Conservation (phyloP, 2,113 vertebrate species). For the Menura novaehollandiae region DNA sequence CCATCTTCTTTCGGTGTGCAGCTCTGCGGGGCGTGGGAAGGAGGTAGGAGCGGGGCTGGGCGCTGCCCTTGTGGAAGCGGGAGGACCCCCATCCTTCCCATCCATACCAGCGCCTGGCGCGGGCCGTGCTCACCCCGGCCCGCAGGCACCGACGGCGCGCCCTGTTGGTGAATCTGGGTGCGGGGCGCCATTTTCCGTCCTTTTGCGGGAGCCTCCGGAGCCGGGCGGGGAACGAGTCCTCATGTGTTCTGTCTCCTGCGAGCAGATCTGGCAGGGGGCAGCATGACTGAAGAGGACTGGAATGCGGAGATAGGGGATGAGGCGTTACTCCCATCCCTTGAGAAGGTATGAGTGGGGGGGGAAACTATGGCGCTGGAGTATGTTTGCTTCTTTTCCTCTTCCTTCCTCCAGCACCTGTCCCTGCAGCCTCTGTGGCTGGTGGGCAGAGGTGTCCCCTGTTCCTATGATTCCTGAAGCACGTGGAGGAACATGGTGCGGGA, state of each 20-base stretch:
- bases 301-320: constrained; percentile 29
- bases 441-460: neutral
- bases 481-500: neutral
- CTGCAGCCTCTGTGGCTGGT: rapidly evolving
- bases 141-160: no score
- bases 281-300: constrained; percentile 67
- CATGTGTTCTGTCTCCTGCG: no score
- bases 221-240: rapidly evolving
- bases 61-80: rapidly evolving
- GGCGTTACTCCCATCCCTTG: neutral
- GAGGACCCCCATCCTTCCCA: rapidly evolving
- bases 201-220: rapidly evolving
- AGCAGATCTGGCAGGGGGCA: neutral
- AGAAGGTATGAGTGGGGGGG: neutral
- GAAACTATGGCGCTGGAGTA: rapidly evolving
- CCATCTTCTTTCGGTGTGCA: rapidly evolving
- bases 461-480: rapidly evolving
- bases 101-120: rapidly evolving
- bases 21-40: rapidly evolving
- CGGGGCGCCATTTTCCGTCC: neutral
- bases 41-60: rapidly evolving
- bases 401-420: rapidly evolving
- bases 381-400: rapidly evolving
- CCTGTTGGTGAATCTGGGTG: neutral
- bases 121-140: neutral